These are phyloP conservation scores for Nomia melanderi DNA, from an alignment of 1,140 invertebrate genomes.

Conservation along the genomic window DNA sequence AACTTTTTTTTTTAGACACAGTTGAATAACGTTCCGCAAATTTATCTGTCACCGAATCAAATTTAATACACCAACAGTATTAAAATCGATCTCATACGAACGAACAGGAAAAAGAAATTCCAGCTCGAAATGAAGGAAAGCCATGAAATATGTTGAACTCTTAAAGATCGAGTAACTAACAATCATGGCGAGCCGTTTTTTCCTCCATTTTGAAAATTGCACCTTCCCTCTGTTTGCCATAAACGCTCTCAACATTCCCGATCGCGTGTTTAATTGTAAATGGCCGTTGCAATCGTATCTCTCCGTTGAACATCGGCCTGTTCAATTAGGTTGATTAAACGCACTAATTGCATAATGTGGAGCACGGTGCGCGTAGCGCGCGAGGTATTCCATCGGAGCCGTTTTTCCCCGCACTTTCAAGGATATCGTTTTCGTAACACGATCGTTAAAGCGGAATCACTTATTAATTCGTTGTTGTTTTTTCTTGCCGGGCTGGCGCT, in stretches of 20 bases:
- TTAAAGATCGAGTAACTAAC: too few relatives aligned
- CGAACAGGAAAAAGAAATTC: too few relatives aligned
- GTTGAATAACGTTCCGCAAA: too few relatives aligned
- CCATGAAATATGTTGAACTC: too few relatives aligned
- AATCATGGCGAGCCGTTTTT: neutral
- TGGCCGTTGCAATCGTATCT: neutral
- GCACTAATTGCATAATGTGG: slow-evolving; percentile 28
- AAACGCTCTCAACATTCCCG: neutral
- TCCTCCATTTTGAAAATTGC: neutral
- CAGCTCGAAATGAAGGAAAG: too few relatives aligned
- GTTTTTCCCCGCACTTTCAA: slow-evolving; percentile 46
- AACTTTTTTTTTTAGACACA: too few relatives aligned
- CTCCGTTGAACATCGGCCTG: too few relatives aligned
- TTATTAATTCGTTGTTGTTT: slow-evolving; percentile 42
- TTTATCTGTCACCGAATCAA: too few relatives aligned
- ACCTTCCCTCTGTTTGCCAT: neutral
- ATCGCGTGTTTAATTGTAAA: neutral
- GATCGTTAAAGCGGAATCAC: slow-evolving; percentile 34
- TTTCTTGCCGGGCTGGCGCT: slow-evolving; percentile 8
- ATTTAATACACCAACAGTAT: too few relatives aligned
- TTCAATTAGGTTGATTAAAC: slow-evolving; percentile 20
- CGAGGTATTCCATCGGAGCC: neutral
- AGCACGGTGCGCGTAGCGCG: neutral
- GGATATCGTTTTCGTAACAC: slow-evolving; percentile 44
- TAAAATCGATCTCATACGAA: too few relatives aligned